Evolutionary conservation across 2,113 vertebrate genomes (phyloP).

Genomic region (Glareola pratincola): DNA sequence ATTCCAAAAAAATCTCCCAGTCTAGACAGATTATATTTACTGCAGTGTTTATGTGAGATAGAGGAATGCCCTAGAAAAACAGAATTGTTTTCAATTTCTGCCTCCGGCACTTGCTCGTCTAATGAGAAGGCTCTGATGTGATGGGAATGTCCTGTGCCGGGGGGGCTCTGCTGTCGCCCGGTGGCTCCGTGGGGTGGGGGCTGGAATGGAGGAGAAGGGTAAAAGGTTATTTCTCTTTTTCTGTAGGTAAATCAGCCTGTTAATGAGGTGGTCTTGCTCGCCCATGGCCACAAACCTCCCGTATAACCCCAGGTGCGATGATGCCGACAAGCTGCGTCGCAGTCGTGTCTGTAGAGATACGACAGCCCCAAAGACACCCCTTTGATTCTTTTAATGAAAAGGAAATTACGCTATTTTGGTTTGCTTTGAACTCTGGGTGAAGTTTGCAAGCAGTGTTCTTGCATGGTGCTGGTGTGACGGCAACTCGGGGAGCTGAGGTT

Average conservation of each 20-base stretch:
- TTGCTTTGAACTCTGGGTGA: background rate
- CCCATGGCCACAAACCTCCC: background rate
- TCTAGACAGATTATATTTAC: slow-evolving; percentile 28
- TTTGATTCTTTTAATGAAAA: background rate
- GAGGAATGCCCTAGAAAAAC: slow-evolving; percentile 51
- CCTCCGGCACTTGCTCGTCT: background rate
- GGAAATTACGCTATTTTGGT: background rate
- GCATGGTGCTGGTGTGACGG: background rate
- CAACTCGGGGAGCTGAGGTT: background rate
- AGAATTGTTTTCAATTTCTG: background rate
- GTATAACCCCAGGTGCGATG: background rate
- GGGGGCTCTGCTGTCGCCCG: background rate
- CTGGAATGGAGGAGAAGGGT: background rate
- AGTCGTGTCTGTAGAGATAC: accelerated
- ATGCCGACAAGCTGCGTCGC: accelerated
- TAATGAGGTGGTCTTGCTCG: background rate
- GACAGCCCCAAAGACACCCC: background rate
- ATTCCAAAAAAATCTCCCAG: background rate
- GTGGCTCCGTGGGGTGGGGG: background rate
- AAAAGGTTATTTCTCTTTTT: background rate
- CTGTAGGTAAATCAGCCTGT: background rate
- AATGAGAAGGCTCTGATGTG: background rate
- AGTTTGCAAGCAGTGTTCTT: background rate
- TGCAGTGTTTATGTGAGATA: background rate
- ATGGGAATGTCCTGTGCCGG: background rate